These are phyloP conservation scores for Aphelinus certus DNA, from an alignment of 1,140 invertebrate genomes.

Conservation along the genomic window DNA sequence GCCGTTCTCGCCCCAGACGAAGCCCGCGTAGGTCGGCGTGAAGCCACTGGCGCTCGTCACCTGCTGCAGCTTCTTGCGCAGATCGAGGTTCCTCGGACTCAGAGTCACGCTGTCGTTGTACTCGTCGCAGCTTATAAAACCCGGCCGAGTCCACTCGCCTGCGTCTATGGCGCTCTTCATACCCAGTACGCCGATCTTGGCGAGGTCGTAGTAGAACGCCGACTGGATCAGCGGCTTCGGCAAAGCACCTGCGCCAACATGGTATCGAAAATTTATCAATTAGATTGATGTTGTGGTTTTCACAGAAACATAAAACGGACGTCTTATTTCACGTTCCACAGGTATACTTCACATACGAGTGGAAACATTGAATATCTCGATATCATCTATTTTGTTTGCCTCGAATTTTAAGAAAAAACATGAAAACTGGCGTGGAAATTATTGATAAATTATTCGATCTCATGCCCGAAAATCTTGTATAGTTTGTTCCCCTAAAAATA, in stretches of 20 bases:
- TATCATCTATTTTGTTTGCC: too few relatives aligned
- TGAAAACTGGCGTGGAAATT: background rate
- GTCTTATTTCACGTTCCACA: too few relatives aligned
- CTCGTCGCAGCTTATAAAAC: slow-evolving; percentile 78
- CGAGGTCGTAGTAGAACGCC: slow-evolving; percentile 88
- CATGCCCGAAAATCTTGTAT: too few relatives aligned
- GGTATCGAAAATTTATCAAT: background rate
- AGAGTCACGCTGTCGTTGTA: slow-evolving; percentile 73
- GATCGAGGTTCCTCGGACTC: slow-evolving; percentile 71
- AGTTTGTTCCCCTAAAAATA: too few relatives aligned
- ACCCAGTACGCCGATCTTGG: slow-evolving; percentile 76
- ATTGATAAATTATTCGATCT: too few relatives aligned
- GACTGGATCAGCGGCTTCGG: slow-evolving; percentile 64
- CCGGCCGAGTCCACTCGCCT: slow-evolving; percentile 76
- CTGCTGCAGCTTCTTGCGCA: slow-evolving; percentile 67
- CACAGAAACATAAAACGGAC: too few relatives aligned
- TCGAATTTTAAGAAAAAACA: background rate
- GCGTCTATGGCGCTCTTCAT: slow-evolving; percentile 75
- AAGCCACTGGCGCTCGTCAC: slow-evolving; percentile 43
- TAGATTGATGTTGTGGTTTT: too few relatives aligned
- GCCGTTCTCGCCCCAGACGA: slow-evolving; percentile 57
- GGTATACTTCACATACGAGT: too few relatives aligned
- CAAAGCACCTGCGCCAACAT: slow-evolving; percentile 31
- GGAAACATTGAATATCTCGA: too few relatives aligned
- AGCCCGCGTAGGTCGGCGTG: slow-evolving; percentile 53